phyloP scores from a whole-genome alignment of 2,888 invertebrate species.

The Drosophila suboccidentalis region DNA sequence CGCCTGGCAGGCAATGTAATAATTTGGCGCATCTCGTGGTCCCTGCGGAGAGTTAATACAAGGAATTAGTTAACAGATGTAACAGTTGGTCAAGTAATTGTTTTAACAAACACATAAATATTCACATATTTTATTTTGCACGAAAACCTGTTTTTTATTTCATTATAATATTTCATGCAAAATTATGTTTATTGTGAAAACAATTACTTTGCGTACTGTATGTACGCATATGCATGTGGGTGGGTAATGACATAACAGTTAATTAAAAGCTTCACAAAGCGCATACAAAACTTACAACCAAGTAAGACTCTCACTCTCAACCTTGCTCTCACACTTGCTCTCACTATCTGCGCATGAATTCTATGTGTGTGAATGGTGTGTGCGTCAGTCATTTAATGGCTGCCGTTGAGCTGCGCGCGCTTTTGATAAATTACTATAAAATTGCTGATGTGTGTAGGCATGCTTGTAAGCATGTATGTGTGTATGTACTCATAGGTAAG shows the following conservation, averaged over 20 bases:
- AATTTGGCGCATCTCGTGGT: slow-evolving; percentile 92
- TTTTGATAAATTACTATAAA: slow-evolving; percentile 52
- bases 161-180: neutral
- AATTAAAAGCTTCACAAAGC: slow-evolving; percentile 52
- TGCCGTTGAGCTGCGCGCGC: slow-evolving; percentile 42
- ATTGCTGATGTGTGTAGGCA: slow-evolving; percentile 14
- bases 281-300: slow-evolving; percentile 15
- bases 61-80: neutral
- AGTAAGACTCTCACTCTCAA: slow-evolving; percentile 9
- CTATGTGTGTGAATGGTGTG: slow-evolving; percentile 8
- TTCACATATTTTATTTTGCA: no score
- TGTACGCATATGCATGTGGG: neutral
- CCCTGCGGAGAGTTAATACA: slow-evolving; percentile 87
- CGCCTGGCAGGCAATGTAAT: slow-evolving; percentile 97
- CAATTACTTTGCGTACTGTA: neutral
- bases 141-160: neutral
- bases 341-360: slow-evolving; percentile 2
- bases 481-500: slow-evolving; percentile 1
- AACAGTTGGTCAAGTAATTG: neutral
- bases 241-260: slow-evolving; percentile 62
- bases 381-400: slow-evolving; percentile 51
- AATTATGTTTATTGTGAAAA: neutral
- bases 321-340: slow-evolving; percentile 10
- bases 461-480: neutral
- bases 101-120: neutral